Evolutionary conservation across 1,140 invertebrate genomes (phyloP).

Genomic region (Harpegnathos saltator): DNA sequence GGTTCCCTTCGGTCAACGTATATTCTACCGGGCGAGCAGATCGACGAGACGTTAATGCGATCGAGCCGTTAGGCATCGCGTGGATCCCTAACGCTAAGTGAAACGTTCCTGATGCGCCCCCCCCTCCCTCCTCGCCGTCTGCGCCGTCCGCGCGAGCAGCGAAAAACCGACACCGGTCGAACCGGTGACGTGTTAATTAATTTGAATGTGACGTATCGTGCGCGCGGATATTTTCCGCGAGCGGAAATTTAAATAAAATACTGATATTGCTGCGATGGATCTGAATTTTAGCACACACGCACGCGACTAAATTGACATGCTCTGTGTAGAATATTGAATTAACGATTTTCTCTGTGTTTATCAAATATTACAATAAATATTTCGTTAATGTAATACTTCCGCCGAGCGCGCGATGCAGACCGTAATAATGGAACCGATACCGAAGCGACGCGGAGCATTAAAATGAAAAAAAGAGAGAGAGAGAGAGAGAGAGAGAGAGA

Average conservation of each 20-base stretch:
- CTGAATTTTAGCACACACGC: not conserved
- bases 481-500: too few relatives aligned
- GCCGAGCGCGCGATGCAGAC: not conserved
- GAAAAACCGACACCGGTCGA: not conserved
- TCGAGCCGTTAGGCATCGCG: not conserved
- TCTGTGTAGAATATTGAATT: not conserved
- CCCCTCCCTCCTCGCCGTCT: not conserved
- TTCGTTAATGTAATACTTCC: not conserved
- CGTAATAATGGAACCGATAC: not conserved
- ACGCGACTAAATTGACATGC: not conserved
- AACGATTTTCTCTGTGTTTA: not conserved
- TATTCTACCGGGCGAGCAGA: conserved; percentile 31
- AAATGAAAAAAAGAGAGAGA: too few relatives aligned
- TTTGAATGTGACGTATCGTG: not conserved
- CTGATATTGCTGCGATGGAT: not conserved
- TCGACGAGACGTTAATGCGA: conserved; percentile 64
- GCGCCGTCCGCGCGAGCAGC: too few relatives aligned
- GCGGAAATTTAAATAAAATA: conserved; percentile 5
- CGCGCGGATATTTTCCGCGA: not conserved
- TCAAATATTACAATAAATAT: conserved; percentile 15
- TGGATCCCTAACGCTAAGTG: conserved; percentile 29
- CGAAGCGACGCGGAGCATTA: not conserved
- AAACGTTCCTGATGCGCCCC: conserved; percentile 25
- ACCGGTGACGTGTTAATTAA: not conserved
- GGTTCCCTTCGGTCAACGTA: conserved; percentile 47